These are phyloP conservation scores for Atrichornis clamosus DNA, from an alignment of 2,113 vertebrate genomes.

Conservation along the genomic window DNA sequence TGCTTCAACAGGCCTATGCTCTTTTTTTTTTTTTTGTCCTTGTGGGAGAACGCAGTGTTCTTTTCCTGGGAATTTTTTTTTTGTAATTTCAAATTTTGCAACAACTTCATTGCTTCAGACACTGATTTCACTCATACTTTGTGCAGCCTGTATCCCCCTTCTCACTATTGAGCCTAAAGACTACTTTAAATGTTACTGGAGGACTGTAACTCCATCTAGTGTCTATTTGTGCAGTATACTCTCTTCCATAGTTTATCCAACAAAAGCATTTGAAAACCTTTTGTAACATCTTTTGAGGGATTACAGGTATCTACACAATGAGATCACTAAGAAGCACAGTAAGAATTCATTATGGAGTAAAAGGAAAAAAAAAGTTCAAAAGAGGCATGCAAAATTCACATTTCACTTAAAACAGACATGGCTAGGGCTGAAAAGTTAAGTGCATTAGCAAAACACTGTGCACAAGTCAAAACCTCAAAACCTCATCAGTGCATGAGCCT, in stretches of 20 bases:
- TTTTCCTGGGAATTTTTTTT: background rate
- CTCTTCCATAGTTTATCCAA: background rate
- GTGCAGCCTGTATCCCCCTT: background rate
- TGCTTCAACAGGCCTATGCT: background rate
- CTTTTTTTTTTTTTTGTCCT: background rate
- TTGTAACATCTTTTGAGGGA: background rate
- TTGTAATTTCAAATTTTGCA: background rate
- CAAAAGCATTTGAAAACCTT: background rate
- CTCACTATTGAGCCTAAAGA: background rate
- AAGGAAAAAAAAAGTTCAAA: background rate
- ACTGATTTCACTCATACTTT: background rate
- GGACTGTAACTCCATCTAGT: slow-evolving; percentile 52
- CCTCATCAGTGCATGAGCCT: background rate
- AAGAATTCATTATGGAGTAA: background rate
- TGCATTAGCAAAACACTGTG: background rate
- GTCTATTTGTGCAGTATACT: background rate
- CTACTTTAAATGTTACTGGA: background rate
- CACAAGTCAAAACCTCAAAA: background rate
- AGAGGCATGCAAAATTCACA: background rate
- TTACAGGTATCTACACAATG: background rate
- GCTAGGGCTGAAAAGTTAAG: background rate
- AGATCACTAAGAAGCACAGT: background rate
- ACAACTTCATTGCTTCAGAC: background rate
- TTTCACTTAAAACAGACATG: background rate
- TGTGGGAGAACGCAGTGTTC: background rate